Conservation (phyloP, 2,113 vertebrate species). For the Mormyrus iriodes region DNA sequence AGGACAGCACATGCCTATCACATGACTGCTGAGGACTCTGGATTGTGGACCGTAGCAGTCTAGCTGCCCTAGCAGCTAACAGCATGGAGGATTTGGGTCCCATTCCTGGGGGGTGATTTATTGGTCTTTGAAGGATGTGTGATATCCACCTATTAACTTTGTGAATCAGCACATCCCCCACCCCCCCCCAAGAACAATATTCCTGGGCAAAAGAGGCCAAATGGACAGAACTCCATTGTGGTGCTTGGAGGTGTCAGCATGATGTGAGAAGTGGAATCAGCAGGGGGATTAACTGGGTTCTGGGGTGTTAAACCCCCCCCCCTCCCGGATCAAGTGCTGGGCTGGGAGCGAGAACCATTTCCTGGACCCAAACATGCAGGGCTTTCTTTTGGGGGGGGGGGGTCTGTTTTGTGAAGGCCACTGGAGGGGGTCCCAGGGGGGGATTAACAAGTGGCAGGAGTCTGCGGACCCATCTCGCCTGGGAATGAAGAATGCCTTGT, state of each 20-base stretch:
- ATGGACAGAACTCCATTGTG: conserved; percentile 5
- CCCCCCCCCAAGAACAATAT: neutral
- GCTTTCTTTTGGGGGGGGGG: neutral
- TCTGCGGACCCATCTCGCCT: conserved; percentile 5
- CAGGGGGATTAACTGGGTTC: neutral
- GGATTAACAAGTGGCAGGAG: conserved; percentile 32
- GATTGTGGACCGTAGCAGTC: neutral
- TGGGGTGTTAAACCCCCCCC: neutral
- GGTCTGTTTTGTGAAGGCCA: conserved; percentile 1
- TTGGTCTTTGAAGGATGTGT: neutral
- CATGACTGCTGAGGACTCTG: neutral
- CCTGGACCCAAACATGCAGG: neutral
- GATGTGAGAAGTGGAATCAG: neutral
- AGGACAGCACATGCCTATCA: neutral
- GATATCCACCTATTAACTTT: neutral
- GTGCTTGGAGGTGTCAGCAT: neutral
- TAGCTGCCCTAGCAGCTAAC: neutral
- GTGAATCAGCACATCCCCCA: neutral
- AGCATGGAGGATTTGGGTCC: neutral
- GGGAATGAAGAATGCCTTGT: neutral
- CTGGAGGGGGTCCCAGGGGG: neutral
- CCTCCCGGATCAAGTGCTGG: neutral
- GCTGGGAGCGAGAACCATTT: conserved; percentile 15
- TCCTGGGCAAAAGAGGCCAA: neutral
- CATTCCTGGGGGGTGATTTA: neutral